Base-by-base conservation (phyloP, 2,113 vertebrate species). In the Hippoglossus stenolepis region DNA sequence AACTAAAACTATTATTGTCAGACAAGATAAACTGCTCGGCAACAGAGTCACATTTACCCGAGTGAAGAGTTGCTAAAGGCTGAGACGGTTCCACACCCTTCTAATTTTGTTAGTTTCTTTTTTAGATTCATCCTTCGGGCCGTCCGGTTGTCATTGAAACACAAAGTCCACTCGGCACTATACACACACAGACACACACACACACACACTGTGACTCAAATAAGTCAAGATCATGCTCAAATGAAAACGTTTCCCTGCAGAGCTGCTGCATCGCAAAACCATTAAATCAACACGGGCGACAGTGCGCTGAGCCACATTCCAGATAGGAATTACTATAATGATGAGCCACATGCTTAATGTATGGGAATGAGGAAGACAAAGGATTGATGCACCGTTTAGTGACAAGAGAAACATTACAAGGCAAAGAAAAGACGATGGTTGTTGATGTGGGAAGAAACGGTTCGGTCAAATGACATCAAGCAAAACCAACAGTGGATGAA, bases 81-180 rank as follows among this genome's bases (percentile, higher is more conserved):
- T 49, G 11, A 70, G 15, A 28, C 3, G 1, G 53, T 38, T 20
- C 18, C 63, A 65, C 70, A 75, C 43, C 11, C 73, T 76, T 86
- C 75, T 11, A 40, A 40, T 40, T 40, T 11, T 80, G 65, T 76
- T 40, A 9, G 78, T 86, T 80, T 31, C 31, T 45, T 66, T 81
- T 81, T 79, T 43, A 53, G 47, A 49, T 11, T 38, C 1, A 18
- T 72, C 59, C 66, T 81, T 35, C 0, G 23, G 68, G 69, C 58
- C 2, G 28, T 79, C 53, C 31, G 6, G 31, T 31, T 31, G 31
- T 31, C 75, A n/a, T 71, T 43, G 72, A 13, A 59, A 17, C 21
- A 28, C n/a, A 63, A 21, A 61, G 54, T 57, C 57, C 5, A 24
- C 26, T 31, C 6, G 1, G 15, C 54, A 40, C 61, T 61, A 65